Conservation (phyloP, 2,888 invertebrate genomes). For the Diogma glabrata region DNA sequence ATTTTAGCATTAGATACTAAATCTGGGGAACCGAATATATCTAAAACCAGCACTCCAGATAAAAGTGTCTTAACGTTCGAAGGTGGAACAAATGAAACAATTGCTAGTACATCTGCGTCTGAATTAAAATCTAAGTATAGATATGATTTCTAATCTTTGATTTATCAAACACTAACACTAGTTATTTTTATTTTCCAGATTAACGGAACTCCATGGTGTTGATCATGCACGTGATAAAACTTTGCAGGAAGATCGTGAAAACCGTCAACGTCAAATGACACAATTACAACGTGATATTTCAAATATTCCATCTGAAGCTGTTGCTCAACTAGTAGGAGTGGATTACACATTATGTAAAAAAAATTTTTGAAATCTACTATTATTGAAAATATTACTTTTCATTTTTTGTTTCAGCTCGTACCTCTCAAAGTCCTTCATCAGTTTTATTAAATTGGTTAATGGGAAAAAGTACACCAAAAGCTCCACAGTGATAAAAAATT, state of each 20-base stretch:
- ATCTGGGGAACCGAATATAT: not conserved
- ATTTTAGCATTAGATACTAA: not conserved
- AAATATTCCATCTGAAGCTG: conserved; percentile 58
- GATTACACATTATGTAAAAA: conserved; percentile 64
- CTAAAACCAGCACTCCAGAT: not conserved
- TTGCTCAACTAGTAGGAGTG: conserved; percentile 59
- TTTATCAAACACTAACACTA: not conserved
- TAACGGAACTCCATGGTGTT: conserved; percentile 62
- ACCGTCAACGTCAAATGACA: conserved; percentile 62
- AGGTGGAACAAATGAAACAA: conserved; percentile 6
- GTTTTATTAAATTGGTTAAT: conserved; percentile 71
- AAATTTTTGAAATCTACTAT: conserved; percentile 7
- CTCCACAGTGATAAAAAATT: too few species aligned
- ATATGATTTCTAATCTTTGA: not conserved
- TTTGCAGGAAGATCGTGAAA: conserved; percentile 62
- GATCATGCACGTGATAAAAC: conserved; percentile 65
- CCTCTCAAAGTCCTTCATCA: conserved; percentile 67
- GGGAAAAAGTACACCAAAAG: conserved; percentile 45
- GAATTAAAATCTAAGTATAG: conserved; percentile 3
- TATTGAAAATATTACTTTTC: conserved; percentile 9
- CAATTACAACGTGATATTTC: conserved; percentile 62
- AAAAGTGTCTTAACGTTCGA: not conserved
- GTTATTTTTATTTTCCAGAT: conserved; percentile 23
- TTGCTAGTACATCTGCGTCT: not conserved
- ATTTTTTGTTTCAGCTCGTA: conserved; percentile 49